These are phyloP conservation scores for Dryobotodes eremita DNA, from an alignment of 2,888 invertebrate genomes.

Conservation along the genomic window DNA sequence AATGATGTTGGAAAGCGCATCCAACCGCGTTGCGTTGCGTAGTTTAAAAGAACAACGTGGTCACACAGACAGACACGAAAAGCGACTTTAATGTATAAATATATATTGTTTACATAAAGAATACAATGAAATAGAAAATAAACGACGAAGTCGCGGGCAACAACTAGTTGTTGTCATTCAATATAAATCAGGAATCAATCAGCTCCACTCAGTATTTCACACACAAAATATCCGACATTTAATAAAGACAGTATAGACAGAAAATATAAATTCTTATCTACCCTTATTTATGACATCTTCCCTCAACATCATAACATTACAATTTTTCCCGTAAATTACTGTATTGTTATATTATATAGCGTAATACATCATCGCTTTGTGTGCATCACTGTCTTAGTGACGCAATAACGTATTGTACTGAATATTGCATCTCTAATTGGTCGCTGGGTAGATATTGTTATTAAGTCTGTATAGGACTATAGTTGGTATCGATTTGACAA, in stretches of 20 bases:
- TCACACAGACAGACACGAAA: no score
- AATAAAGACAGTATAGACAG: neutral
- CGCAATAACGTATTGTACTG: constrained; percentile 38
- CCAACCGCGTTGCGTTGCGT: no score
- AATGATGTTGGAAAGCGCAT: no score
- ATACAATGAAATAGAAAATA: neutral
- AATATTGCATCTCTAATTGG: constrained; percentile 51
- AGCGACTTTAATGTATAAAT: no score
- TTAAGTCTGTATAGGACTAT: neutral
- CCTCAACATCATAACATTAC: neutral
- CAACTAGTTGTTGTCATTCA: neutral
- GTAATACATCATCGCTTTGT: constrained; percentile 21
- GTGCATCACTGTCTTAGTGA: neutral
- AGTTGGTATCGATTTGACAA: neutral
- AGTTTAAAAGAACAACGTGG: no score
- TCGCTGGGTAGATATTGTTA: constrained; percentile 10
- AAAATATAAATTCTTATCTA: neutral
- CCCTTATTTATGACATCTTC: neutral
- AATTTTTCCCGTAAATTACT: constrained; percentile 25
- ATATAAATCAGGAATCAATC: neutral
- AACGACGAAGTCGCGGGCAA: neutral
- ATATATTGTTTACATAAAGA: no score
- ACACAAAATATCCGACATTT: neutral
- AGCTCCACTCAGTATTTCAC: neutral
- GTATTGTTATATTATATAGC: neutral